These are phyloP conservation scores for Oreochromis mossambicus DNA, from an alignment of 2,797 vertebrate genomes.

Conservation along the genomic window DNA sequence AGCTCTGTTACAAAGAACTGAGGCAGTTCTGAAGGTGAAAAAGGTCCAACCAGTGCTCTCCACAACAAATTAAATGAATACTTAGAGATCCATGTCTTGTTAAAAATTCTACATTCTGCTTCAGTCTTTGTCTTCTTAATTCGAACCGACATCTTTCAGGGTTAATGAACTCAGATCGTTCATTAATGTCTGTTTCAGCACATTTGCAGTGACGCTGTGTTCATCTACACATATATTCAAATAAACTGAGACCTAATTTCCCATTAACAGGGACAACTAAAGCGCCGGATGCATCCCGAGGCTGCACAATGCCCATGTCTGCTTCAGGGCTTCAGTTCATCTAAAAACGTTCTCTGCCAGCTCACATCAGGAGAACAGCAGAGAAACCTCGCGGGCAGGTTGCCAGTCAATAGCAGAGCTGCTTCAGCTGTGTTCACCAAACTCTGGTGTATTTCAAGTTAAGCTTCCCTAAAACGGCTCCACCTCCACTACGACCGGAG, in stretches of 20 bases:
- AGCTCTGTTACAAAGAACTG: background rate
- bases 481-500: background rate
- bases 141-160: background rate
- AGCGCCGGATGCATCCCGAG: background rate
- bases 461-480: slow-evolving; percentile 10
- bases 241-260: background rate
- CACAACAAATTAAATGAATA: no score
- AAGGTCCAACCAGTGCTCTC: no score
- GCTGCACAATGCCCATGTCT: background rate
- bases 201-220: background rate
- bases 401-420: background rate
- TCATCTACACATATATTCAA: rapidly evolving
- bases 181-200: background rate
- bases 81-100: no score
- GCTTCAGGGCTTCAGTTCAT: background rate
- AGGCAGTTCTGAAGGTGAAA: background rate
- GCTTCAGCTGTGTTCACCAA: background rate
- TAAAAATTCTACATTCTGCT: no score
- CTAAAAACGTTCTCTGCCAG: background rate
- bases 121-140: no score
- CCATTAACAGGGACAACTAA: background rate
- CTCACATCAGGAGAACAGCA: background rate
- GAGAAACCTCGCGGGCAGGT: background rate
- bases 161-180: background rate
- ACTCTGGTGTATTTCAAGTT: background rate